These are phyloP conservation scores for Campylomormyrus tamandua DNA, from an alignment of 2,113 vertebrate species.

Conservation along the genomic window DNA sequence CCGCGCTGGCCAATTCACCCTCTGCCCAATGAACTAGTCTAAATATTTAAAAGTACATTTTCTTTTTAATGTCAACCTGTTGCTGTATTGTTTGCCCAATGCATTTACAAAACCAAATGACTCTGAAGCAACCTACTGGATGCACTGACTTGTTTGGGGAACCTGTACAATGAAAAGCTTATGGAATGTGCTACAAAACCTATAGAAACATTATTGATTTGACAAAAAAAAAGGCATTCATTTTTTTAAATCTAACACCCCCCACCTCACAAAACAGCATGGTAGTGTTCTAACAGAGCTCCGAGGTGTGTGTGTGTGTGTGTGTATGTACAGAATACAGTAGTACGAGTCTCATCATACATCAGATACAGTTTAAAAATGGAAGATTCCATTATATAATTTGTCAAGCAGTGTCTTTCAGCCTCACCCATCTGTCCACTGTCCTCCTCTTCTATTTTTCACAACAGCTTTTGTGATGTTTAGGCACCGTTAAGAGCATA, in stretches of 20 bases:
- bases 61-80: not conserved
- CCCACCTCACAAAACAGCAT: not conserved
- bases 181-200: not conserved
- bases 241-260: not conserved
- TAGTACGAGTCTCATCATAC: not conserved
- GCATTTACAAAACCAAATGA: not conserved
- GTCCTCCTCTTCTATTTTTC: not conserved
- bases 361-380: not conserved
- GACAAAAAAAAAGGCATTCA: not conserved
- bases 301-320: too few species aligned
- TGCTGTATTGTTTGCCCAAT: not conserved
- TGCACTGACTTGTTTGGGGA: not conserved
- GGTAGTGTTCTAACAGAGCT: not conserved
- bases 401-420: not conserved
- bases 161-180: not conserved
- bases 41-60: not conserved
- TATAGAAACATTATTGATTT: not conserved
- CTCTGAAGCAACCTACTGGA: not conserved
- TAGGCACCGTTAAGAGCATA: not conserved
- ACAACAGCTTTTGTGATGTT: slow-evolving; percentile 12
- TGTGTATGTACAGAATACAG: not conserved
- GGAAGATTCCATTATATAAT: not conserved
- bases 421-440: not conserved
- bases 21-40: not conserved
- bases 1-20: not conserved